phyloP scores from a whole-genome alignment of 2,888 invertebrate species.

The Aricia artaxerxes region DNA sequence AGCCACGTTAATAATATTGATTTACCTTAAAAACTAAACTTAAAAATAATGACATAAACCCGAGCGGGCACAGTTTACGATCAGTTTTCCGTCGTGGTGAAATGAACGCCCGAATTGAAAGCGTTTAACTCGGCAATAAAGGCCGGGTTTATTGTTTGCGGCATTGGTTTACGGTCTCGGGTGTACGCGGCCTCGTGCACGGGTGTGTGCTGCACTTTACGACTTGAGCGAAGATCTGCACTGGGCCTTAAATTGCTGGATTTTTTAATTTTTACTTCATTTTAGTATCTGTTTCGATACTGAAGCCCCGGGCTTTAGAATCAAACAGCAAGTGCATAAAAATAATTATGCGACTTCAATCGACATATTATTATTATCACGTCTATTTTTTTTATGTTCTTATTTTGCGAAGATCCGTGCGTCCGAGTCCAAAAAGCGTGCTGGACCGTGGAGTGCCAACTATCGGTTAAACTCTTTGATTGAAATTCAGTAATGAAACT shows the following conservation, averaged over 20 bases:
- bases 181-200: background rate
- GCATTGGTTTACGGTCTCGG: background rate
- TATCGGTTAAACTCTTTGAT: background rate
- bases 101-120: constrained; percentile 10
- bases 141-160: background rate
- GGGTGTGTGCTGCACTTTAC: background rate
- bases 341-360: no score
- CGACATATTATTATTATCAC: no score
- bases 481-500: background rate
- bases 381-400: no score
- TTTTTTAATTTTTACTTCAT: no score
- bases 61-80: background rate
- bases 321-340: no score
- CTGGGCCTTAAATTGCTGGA: background rate
- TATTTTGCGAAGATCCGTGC: no score
- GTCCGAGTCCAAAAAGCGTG: no score
- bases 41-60: background rate
- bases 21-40: background rate
- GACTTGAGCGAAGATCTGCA: background rate
- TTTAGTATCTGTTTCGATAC: no score
- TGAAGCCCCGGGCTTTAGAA: no score
- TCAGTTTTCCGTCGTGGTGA: background rate
- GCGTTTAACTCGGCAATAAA: constrained; percentile 6
- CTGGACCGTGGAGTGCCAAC: no score
- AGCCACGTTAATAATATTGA: background rate